These are phyloP conservation scores for Peromyscus polionotus DNA, from an alignment of 2,113 vertebrate species.

Conservation along the genomic window DNA sequence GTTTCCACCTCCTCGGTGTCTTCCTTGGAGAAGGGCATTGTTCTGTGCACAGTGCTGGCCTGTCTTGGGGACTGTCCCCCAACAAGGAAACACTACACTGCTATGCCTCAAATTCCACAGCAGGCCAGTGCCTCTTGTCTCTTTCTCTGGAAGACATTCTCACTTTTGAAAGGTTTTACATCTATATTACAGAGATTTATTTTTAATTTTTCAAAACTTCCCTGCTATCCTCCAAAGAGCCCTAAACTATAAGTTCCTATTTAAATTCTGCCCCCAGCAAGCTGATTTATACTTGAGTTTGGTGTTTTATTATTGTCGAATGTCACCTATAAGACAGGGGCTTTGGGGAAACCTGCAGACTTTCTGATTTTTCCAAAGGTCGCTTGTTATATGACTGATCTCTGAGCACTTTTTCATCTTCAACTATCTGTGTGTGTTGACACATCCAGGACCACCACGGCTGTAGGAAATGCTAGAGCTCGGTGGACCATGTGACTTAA, in stretches of 20 bases:
- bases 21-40: neutral
- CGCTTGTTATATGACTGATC: neutral
- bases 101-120: neutral
- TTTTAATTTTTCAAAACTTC: slow-evolving; percentile 63
- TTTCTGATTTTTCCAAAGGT: neutral
- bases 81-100: neutral
- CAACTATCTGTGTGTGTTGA: neutral
- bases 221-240: neutral
- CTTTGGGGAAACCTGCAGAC: neutral
- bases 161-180: neutral
- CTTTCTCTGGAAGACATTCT: slow-evolving; percentile 4
- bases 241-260: neutral
- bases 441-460: neutral
- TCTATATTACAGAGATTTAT: neutral
- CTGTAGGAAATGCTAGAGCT: neutral
- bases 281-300: neutral
- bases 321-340: neutral
- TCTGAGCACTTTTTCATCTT: neutral
- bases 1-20: neutral
- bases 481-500: rapidly evolving
- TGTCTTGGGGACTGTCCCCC: too few species aligned
- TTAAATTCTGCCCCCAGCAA: slow-evolving; percentile 7
- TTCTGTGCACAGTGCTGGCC: rapidly evolving
- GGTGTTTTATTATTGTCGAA: slow-evolving; percentile 29
- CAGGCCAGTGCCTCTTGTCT: neutral